Evolutionary conservation across 2,113 vertebrate species (phyloP), one percentile per base, ranked within the genome.

Genomic region (Pangasianodon hypophthalmus): DNA sequence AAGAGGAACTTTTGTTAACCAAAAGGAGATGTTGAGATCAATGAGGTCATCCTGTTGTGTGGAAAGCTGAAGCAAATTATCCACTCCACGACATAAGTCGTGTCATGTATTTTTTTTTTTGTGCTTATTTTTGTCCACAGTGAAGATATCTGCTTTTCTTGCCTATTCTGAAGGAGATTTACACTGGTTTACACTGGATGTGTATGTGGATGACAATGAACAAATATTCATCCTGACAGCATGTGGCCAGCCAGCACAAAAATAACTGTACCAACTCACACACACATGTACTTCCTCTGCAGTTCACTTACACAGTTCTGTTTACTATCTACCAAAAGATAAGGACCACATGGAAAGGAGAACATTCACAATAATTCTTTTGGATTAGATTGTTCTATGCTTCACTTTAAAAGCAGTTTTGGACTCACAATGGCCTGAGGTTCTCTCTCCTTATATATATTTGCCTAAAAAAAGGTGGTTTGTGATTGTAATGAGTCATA

Each of bases 201-300:
- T 37, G 52, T 82, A 32, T 44, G 18, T 7, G 13, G 3, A 48
- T 80, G 6, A 81, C 16, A 94, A 94, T 75, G 91, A 91, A 54
- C 9, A 29, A 16, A 6, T 11, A 93, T 89, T 92, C 93, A 92
- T 89, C 79, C 2, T 92, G 41, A 54, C 69, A 50, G 94, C 94
- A 94, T 94, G 94, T 93, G 94, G 92, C 90, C 84, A 82, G 14
- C 26, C 50, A 56, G 79, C 9, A 91, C 89, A 62, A 93, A 94
- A 94, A 94, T 91, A 94, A 93, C 91, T 92, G 46, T 64, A 62
- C 46, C 46, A 41, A 71, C 50, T 29, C 16, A 80, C 29, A 79
- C 46, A 44, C 56, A 87, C 90, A 83, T 32, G 46, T 37, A 86
- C 87, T 86, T 91, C 85, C 85, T 77, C 87, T 86, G 46, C 9